Evolutionary conservation across 1,140 invertebrate species (phyloP).

Genomic region (Pseudomyrmex cubaensis): DNA sequence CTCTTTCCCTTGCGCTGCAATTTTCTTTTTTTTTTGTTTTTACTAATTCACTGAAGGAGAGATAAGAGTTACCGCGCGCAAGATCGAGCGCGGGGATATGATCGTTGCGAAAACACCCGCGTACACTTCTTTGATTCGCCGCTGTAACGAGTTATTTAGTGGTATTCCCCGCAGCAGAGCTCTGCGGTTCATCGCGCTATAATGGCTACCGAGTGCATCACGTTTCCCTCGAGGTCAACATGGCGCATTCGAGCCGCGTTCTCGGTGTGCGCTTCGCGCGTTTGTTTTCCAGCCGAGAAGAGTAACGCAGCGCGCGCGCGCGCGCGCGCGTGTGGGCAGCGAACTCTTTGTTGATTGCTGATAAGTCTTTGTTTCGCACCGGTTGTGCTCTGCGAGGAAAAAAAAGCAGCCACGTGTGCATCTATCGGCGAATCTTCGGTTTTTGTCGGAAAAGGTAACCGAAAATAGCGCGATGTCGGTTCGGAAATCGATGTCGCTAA

Average conservation of each 20-base stretch:
- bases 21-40: slow-evolving; percentile 20
- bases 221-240: slow-evolving; percentile 58
- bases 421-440: not conserved
- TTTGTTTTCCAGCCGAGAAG: slow-evolving; percentile 42
- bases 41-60: slow-evolving; percentile 54
- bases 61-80: slow-evolving; percentile 40
- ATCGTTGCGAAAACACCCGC: slow-evolving; percentile 55
- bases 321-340: slow-evolving; percentile 23
- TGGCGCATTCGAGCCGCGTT: slow-evolving; percentile 30
- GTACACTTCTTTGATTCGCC: slow-evolving; percentile 51
- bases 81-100: slow-evolving; percentile 30
- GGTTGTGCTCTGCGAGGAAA: too few relatives aligned
- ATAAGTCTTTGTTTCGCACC: slow-evolving; percentile 21
- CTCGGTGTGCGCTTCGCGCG: slow-evolving; percentile 39
- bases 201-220: slow-evolving; percentile 60
- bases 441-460: not conserved
- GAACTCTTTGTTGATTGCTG: slow-evolving; percentile 32
- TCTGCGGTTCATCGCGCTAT: slow-evolving; percentile 58
- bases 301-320: not conserved
- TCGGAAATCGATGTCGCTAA: not conserved
- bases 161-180: slow-evolving; percentile 49
- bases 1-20: not conserved
- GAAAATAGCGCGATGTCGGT: too few relatives aligned
- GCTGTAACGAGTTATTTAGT: slow-evolving; percentile 61
- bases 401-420: not conserved